A percentile compares a stretch with the other conserved stretches of the same genome.
phyloP scores from a whole-genome alignment of 2,888 invertebrate species.

The Druceiella hillmani region DNA sequence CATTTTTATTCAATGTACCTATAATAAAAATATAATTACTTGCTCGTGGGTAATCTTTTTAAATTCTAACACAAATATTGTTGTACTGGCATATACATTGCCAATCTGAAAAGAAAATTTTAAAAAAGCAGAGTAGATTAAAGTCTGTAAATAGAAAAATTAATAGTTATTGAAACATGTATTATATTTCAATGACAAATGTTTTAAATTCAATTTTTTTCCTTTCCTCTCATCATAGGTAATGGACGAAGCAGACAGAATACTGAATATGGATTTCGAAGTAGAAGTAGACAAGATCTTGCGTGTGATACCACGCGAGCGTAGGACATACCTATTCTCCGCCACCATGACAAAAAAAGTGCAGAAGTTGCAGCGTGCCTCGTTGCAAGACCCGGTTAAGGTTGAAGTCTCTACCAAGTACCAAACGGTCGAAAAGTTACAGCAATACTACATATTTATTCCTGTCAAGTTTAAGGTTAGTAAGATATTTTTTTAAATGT shows the following conservation, averaged over 20 bases:
- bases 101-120: too few relatives aligned
- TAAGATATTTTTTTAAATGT: neutral
- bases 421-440: slow-evolving; percentile 94
- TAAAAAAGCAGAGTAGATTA: too few relatives aligned
- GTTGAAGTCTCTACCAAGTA: slow-evolving; percentile 96
- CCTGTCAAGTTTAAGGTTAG: slow-evolving; percentile 91
- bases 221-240: slow-evolving; percentile 51
- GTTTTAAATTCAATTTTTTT: too few relatives aligned
- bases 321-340: slow-evolving; percentile 91
- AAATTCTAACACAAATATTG: too few relatives aligned
- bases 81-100: too few relatives aligned
- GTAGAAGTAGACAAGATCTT: slow-evolving; percentile 95
- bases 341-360: slow-evolving; percentile 99
- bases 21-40: too few relatives aligned
- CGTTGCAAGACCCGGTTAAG: slow-evolving; percentile 88
- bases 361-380: slow-evolving; percentile 93
- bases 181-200: too few relatives aligned
- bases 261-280: slow-evolving; percentile 99
- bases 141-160: too few relatives aligned
- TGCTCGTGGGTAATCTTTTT: too few relatives aligned
- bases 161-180: too few relatives aligned
- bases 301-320: slow-evolving; percentile 81
- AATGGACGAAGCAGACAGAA: slow-evolving; percentile 99
- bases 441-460: slow-evolving; percentile 92
- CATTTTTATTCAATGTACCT: too few relatives aligned